Conservation (phyloP, 2,888 invertebrate genomes). For the Gortyna flavago region DNA sequence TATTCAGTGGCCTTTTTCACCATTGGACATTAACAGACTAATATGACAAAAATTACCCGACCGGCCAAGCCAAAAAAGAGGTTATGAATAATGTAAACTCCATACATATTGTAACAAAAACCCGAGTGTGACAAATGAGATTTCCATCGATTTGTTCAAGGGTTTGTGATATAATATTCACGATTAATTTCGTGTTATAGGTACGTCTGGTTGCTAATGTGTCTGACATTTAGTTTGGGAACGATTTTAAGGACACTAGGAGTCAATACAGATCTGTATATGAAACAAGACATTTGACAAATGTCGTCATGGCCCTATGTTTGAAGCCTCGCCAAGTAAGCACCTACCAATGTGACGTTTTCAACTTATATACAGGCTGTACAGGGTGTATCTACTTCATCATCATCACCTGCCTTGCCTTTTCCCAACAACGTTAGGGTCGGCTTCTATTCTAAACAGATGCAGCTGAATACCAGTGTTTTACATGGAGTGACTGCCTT, state of each 20-base stretch:
- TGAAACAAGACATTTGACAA: background rate
- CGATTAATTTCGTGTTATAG: slow-evolving; percentile 22
- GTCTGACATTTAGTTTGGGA: slow-evolving; percentile 20
- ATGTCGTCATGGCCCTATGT: too few species aligned
- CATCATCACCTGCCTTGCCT: too few species aligned
- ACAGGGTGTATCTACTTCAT: too few species aligned
- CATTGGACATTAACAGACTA: background rate
- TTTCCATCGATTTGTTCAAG: slow-evolving; percentile 40
- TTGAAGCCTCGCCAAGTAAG: too few species aligned
- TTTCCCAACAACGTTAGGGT: too few species aligned
- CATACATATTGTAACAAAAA: slow-evolving; percentile 35
- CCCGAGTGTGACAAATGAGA: slow-evolving; percentile 38
- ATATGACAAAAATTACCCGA: slow-evolving; percentile 25
- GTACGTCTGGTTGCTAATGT: slow-evolving; percentile 21
- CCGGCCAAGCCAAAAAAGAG: slow-evolving; percentile 20
- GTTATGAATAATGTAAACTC: slow-evolving; percentile 37
- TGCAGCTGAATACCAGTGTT: background rate
- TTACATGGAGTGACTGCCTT: too few species aligned
- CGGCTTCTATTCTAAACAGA: too few species aligned
- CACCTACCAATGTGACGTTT: too few species aligned
- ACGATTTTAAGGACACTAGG: background rate
- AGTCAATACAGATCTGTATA: background rate
- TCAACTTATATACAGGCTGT: too few species aligned
- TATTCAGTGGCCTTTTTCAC: background rate
- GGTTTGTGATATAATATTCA: slow-evolving; percentile 16